Base-by-base conservation (phyloP, 64 coral and sea anemone species). In the Pocillopora damicornis region DNA sequence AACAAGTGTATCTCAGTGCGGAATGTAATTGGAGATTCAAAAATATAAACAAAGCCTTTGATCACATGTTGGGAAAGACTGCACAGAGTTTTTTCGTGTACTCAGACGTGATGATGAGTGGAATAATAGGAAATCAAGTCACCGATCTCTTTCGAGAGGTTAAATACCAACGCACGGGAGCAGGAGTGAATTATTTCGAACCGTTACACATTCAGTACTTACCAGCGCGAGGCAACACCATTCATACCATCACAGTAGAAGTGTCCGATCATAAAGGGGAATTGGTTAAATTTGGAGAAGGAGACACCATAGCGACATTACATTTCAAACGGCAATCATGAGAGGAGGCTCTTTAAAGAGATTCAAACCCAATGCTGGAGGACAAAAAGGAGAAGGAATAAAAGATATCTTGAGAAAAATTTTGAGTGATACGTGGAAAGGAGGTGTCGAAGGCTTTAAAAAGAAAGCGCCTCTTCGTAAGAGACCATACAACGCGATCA, bases 311-410 rank as follows among this genome's bases (percentile, higher is more conserved):
- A 0, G 35, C 79, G 18, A 88, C 61, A 30, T 57, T 89, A 42
- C 88, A 89, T 80, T 89, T 89, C 75, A 79, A 57, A 30, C n/a
- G 9, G 37, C 37, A 71, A 45, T n/a, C 66, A 79, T 77, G 68
- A 89, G 58, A 16, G 76, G 87, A 58, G 6, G 72, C 1, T 2
- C 11, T 2, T 11, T 4, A 76, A 75, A 0, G 45, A 12, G 13
- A 0, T 12, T 2, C 1, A 13, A 0, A 0, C 22, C 23, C 25
- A 15, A 22, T 2, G 15, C 1, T 45, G 13, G 11, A 15, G 13
- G 12, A n/a, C 23, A 71, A 87, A 75, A 17, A 75, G 69, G 68
- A 25, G 7, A 75, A 16, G 72, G 59, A 26, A 56, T 87, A 51
- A 23, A 51, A 23, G 20, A 72, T 23, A 18, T 56, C 57, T 61